Percentiles rank a stretch among this genome's conserved stretches.
phyloP scores from a whole-genome alignment of 2,113 vertebrate genomes.

The Sciurus niger region DNA sequence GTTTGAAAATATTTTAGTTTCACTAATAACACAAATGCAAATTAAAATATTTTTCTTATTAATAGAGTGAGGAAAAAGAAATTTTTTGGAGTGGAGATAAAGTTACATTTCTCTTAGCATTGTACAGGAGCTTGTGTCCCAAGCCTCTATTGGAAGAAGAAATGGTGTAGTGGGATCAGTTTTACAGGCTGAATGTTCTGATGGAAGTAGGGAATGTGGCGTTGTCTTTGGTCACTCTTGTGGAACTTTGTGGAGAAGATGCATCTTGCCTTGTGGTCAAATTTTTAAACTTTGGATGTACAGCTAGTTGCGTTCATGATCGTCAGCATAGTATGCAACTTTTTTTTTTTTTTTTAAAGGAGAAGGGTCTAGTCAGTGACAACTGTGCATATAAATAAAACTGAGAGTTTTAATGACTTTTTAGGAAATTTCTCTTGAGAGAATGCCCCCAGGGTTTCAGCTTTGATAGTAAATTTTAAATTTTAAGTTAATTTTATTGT shows the following conservation, averaged over 20 bases:
- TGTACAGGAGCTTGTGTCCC: background rate
- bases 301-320: background rate
- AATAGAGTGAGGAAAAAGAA: background rate
- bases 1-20: background rate
- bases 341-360: background rate
- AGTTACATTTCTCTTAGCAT: background rate
- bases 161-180: no score
- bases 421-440: conserved; percentile 69
- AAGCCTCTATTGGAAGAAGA: background rate
- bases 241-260: background rate
- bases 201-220: background rate
- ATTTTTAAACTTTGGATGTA: background rate
- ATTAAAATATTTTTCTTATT: background rate
- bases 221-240: background rate
- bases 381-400: fast-evolving
- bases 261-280: background rate
- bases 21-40: conserved; percentile 21
- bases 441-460: background rate
- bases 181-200: background rate
- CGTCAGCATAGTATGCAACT: background rate
- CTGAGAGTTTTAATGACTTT: background rate
- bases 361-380: background rate
- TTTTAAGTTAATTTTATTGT: conserved; percentile 53
- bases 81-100: background rate
- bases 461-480: conserved; percentile 36